Base-by-base conservation (phyloP, 2,797 vertebrate genomes). In the Anisognathus igniventris region DNA sequence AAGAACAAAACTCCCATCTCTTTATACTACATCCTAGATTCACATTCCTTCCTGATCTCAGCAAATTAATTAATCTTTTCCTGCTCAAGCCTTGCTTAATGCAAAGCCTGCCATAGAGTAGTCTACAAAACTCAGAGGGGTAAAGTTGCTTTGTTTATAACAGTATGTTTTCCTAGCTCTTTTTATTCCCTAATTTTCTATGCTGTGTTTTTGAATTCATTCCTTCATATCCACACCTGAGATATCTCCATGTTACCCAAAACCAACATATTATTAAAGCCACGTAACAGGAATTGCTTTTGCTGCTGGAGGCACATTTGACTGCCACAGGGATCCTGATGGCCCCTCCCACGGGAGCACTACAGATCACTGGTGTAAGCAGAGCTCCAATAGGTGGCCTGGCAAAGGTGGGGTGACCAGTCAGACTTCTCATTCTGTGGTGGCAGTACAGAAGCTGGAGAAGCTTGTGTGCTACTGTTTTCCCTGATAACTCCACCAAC, bases 281-380 rank as follows among this genome's bases (percentile, higher is more conserved):
- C 72, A 42, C 0, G 0, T 17, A 53, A 73, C 27, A 0, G 0
- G 37, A 27, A 51, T 12, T 15, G 39, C 8, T 80, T 86, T 78
- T 77, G 54, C 48, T 56, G 50, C 39, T 39, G 28, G 30, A 72
- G 50, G 24, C 28, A 50, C 4, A 1, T 57, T 45, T 45, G 60
- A 28, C 15, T 42, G 33, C 28, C 47, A n/a, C 2, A 1, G 28
- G 16, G 31, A 48, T 60, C 58, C 67, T 0, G 1, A 25, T 0
- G 71, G 35, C 25, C 48, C 44, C 39, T 51, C 12, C 12, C 18
- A 9, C 0, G 2, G 66, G 37, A 81, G 23, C 35, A 58, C 39
- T 61, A 13, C 17, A 58, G 50, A 54, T 18, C 5, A 0, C 0
- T 40, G 62, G 14, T 1, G 0, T 23, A 23, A 54, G 50, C 17